Evolutionary conservation across 2,113 vertebrate species (phyloP), one percentile per base, ranked within the genome.

Genomic region (Nipponia nippon): DNA sequence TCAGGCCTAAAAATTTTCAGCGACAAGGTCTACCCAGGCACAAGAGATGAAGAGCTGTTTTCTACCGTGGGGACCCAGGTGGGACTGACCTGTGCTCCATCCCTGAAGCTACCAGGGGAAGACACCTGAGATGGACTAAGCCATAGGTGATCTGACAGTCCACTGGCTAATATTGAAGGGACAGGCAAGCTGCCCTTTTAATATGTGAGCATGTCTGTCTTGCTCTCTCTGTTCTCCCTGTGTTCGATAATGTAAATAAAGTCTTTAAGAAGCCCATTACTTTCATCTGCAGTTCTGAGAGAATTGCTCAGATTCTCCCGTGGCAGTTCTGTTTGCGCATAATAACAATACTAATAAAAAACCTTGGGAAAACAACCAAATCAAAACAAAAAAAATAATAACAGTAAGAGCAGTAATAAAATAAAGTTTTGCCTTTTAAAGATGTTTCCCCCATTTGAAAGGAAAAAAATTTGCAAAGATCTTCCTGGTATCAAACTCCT

Each of bases 231-330:
- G 69, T 58, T 78, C 72, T 85, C 72, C 52, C 69, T 67, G 12
- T 94, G 79, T 97, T 94, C 95, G 94, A 76, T 96, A 93, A 96
- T 97, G 93, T 85, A 97, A 98, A 97, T 96, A 96, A 81, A n/a
- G 58, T 78, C 90, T 97, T 94, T 95, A 90, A 95, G 95, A 96
- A 97, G 92, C 92, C 91, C 75, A 56, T 97, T 94, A 73, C 87
- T 97, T 97, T 96, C 92, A 97, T 59, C 53, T 87, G 50, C 69
- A 81, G 72, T 93, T 95, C 87, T 96, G 92, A 97, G 82, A 95
- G 83, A 94, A 96, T 95, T 49, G 67, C 82, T 90, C 67, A 90
- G 78, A 30, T 47, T 50, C 19, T 73, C 70, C 61, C 90, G 50
- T 40, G 50, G 59, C 34, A 34, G 76, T 85, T 93, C 82, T 83